Evolutionary conservation across 1,140 invertebrate genomes (phyloP), one percentile per base, ranked within the genome.

Genomic region (Drosophila tristis): DNA sequence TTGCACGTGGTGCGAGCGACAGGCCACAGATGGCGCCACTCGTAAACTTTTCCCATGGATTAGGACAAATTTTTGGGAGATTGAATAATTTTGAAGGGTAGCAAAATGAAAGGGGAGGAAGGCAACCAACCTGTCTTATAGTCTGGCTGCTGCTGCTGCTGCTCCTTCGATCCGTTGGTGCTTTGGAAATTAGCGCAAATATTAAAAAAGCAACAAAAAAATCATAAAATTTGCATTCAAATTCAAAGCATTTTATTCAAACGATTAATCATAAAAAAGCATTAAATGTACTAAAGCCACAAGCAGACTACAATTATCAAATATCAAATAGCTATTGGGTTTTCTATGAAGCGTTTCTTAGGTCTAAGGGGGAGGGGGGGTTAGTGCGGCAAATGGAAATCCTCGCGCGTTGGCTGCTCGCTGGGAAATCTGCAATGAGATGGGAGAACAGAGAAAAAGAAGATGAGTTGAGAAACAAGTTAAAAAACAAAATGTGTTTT

Each of bases 161-260:
- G 13, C n/a, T 44, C 4, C 26, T 47, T 20, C 7, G 8, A 2
- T 39, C 11, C 25, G 23, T 16, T 2, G 20, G 0, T 43, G 16
- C 26, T 74, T 58, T 13, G 31, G 31, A 2, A 56, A 23, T 66
- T 8, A 58, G 59, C 54, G 49, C 39, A 73, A 54, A n/a, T 49
- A 56, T 64, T 54, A 79, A 85, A 82, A 78, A 62, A 56, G 47
- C 39, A 61, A 61, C 57, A 50, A 35, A 35, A 9, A 35, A 35
- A 9, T 7, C 35, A 39, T 5, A 80, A 54, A 62, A 67, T 65
- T 61, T 53, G 35, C 50, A 66, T 20, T 7, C 2, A 74, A 68
- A 71, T 15, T 53, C 23, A 65, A 89, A 73, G 84, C 65, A 62
- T 75, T 82, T 84, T 86, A 81, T 89, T 89, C 1, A 62, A 75